Base-by-base conservation (phyloP, 64 coral and sea anemone genomes). In the Dendronephthya gigantea region DNA sequence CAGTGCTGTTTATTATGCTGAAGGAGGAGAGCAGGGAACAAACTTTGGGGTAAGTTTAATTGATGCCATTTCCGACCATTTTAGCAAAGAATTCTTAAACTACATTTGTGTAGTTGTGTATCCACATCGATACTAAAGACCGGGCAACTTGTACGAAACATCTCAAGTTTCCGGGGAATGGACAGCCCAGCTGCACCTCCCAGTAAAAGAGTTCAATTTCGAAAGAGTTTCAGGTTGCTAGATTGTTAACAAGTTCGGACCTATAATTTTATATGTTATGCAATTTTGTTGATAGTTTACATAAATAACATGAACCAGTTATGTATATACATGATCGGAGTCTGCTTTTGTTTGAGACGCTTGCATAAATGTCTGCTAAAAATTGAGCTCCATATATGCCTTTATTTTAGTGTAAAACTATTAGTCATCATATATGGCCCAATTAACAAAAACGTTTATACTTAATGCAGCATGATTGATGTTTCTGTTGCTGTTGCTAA, bases 1-100 rank as follows among this genome's bases (percentile, higher is more conserved):
- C 2, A 93, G 92, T 10, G 95, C 95, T 9, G 95, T 98, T 9
- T 98, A 98, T 76, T 98, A 98, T 45, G 95, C 95, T 0, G 95
- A 98, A 81, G 95, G 95, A 28, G 94, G 94, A 1, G 95, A 98
- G 48, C 69, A 82, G 9, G 87, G 82, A 0, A 92, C 92, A 10
- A 65, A 98, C 70, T 98, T 98, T 62, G 32, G 72, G 72, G 72
- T 79, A 79, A 79, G 72, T 79, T 15, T 5, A 22, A 15, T 22
- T 7, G 2, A n/a, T n/a, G n/a, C n/a, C n/a, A n/a, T n/a, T n/a
- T n/a, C n/a, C n/a, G n/a, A n/a, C n/a, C n/a, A n/a, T n/a, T n/a
- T n/a, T n/a, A n/a, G n/a, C n/a, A n/a, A n/a, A n/a, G n/a, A n/a
- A n/a, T n/a, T n/a, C n/a, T 7, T 66, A 66, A n/a, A 66, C 29